Conservation (phyloP, 2,113 vertebrate species). For the Ptychochromis oligacanthus region DNA sequence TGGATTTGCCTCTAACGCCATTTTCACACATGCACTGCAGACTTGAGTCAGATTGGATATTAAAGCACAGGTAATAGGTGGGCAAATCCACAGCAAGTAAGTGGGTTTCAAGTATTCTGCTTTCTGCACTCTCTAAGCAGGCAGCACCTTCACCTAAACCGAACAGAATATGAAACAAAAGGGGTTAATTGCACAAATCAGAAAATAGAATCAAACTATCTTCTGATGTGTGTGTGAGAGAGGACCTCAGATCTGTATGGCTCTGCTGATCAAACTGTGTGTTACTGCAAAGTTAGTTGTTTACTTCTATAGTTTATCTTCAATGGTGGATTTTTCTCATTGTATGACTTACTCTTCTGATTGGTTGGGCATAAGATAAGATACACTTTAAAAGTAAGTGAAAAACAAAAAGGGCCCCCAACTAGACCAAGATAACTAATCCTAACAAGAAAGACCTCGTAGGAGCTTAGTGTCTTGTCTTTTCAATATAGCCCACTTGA, state of each 20-base stretch:
- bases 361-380: background rate
- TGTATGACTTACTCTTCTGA: background rate
- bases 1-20: no score
- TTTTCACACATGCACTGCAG: no score
- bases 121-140: background rate
- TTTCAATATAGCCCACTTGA: background rate
- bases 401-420: background rate
- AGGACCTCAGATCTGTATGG: background rate
- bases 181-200: no score
- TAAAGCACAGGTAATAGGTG: background rate
- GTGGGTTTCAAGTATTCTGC: background rate
- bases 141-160: background rate
- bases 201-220: no score
- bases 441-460: no score
- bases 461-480: background rate
- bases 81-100: background rate
- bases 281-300: no score
- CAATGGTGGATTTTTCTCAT: background rate
- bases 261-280: no score
- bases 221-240: background rate
- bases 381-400: background rate
- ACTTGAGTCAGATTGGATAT: background rate
- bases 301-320: background rate
- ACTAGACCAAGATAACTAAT: background rate
- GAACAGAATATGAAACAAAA: background rate